Conservation (phyloP, 1,140 invertebrate genomes). For the Drosophila bipectinata region DNA sequence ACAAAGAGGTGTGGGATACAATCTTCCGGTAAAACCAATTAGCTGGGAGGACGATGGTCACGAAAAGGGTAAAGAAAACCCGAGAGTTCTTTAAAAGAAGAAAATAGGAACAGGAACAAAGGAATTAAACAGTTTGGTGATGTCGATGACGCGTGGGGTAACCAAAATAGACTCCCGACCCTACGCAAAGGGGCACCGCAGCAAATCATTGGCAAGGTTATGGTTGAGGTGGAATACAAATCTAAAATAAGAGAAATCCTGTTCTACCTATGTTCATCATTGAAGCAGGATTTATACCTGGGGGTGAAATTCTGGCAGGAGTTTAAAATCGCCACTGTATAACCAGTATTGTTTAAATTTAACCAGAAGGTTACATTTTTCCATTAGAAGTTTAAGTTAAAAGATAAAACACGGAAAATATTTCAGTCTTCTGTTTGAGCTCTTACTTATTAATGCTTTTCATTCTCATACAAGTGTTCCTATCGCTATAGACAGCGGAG, state of each 20-base stretch:
- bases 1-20: not conserved
- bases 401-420: no score
- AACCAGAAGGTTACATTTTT: no score
- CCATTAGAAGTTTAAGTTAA: no score
- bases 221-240: not conserved
- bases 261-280: not conserved
- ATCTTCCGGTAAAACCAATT: not conserved
- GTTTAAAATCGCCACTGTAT: not conserved
- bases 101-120: not conserved
- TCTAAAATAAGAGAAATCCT: not conserved
- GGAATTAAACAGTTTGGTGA: no score
- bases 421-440: no score
- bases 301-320: not conserved
- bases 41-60: not conserved
- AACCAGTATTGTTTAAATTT: no score
- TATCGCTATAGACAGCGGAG: no score
- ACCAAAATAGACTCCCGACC: not conserved
- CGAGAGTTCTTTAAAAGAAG: not conserved
- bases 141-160: not conserved
- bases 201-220: not conserved
- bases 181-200: not conserved
- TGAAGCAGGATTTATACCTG: not conserved
- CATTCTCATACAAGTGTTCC: no score
- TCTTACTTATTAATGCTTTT: no score
- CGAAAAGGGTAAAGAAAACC: not conserved